Conservation (phyloP, 1,140 invertebrate genomes). For the Aphidius ervi region DNA sequence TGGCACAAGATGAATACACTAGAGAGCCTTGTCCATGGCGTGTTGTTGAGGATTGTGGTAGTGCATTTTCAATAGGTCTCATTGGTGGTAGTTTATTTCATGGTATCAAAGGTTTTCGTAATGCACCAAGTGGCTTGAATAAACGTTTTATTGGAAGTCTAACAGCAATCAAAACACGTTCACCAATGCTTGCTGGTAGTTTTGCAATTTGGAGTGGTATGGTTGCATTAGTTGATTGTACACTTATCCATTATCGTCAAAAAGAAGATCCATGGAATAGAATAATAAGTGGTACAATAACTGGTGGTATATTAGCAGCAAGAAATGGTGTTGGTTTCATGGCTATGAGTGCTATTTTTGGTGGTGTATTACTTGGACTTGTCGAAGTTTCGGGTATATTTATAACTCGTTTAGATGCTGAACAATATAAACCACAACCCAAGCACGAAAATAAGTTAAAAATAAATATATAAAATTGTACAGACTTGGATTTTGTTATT, state of each 20-base stretch:
- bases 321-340: too few relatives aligned
- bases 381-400: too few relatives aligned
- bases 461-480: too few relatives aligned
- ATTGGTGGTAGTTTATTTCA: slow-evolving; percentile 97
- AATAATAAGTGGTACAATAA: too few relatives aligned
- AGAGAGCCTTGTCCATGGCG: slow-evolving; percentile 95
- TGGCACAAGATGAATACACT: slow-evolving; percentile 76
- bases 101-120: slow-evolving; percentile 93
- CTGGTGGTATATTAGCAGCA: too few relatives aligned
- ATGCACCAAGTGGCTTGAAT: slow-evolving; percentile 84
- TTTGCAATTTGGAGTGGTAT: slow-evolving; percentile 94
- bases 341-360: too few relatives aligned
- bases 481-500: too few relatives aligned
- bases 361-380: too few relatives aligned
- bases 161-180: slow-evolving; percentile 79
- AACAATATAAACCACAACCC: too few relatives aligned
- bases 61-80: slow-evolving; percentile 97
- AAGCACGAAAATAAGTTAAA: too few relatives aligned
- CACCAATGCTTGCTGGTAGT: slow-evolving; percentile 89
- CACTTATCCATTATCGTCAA: slow-evolving; percentile 91
- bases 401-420: too few relatives aligned
- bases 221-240: slow-evolving; percentile 97
- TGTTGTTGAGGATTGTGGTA: slow-evolving; percentile 96
- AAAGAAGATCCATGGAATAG: too few relatives aligned
- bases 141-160: slow-evolving; percentile 77